Evolutionary conservation across 2,888 invertebrate genomes (phyloP).

Genomic region (Heliconius ethilla): DNA sequence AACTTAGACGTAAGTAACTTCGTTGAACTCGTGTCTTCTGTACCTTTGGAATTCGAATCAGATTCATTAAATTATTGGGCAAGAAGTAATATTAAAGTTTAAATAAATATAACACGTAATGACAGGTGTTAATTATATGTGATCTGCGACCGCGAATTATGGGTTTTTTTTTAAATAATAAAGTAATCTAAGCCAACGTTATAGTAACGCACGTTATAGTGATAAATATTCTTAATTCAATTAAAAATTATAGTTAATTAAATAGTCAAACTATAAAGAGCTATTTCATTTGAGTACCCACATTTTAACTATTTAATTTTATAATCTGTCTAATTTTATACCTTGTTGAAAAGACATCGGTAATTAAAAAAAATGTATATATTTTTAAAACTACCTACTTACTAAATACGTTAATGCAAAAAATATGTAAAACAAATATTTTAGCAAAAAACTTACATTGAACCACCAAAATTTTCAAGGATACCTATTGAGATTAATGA

Average conservation of each 20-base stretch:
- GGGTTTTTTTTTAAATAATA: no score
- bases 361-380: no score
- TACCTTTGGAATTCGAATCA: constrained; percentile 3
- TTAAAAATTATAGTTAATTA: no score
- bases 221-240: no score
- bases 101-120: background rate
- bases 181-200: no score
- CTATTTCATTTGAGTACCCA: no score
- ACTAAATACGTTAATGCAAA: background rate
- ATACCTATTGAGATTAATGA: constrained; percentile 26
- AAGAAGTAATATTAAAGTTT: background rate
- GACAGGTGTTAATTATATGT: background rate
- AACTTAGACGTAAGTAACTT: background rate
- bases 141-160: background rate
- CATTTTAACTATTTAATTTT: no score
- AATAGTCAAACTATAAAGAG: no score
- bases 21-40: constrained; percentile 3
- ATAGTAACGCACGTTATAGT: no score
- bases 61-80: background rate
- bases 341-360: no score
- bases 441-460: background rate
- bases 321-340: no score
- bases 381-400: no score
- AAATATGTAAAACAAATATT: background rate
- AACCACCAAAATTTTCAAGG: constrained; percentile 17